A percentile compares a stretch with the other conserved stretches of the same genome.
Evolutionary conservation across 2,888 invertebrate species (phyloP).

Genomic region (Agriopis aurantiaria): DNA sequence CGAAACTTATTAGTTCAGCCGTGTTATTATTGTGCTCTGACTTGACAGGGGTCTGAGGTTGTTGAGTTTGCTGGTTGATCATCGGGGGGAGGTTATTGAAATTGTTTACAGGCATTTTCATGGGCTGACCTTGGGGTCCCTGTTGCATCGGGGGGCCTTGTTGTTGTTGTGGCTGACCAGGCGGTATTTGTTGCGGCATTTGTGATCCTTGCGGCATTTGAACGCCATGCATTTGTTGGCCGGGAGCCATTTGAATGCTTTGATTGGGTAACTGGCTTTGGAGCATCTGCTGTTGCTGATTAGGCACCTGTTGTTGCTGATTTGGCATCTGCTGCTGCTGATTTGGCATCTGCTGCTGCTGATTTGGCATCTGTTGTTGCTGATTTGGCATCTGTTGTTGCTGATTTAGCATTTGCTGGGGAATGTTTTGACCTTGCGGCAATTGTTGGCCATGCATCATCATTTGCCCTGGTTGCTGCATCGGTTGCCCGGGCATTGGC

Average conservation of each 20-base stretch:
- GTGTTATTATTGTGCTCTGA: slow-evolving; percentile 85
- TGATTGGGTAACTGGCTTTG: slow-evolving; percentile 48
- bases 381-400: slow-evolving; percentile 50
- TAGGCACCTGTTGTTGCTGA: slow-evolving; percentile 54
- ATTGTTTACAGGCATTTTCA: slow-evolving; percentile 46
- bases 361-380: slow-evolving; percentile 59
- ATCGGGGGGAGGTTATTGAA: slow-evolving; percentile 36
- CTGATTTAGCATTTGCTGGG: slow-evolving; percentile 52
- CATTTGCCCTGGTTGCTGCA: slow-evolving; percentile 47
- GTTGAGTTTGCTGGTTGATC: slow-evolving; percentile 50
- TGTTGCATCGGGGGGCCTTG: slow-evolving; percentile 54
- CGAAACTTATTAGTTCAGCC: slow-evolving; percentile 93
- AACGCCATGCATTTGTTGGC: slow-evolving; percentile 47
- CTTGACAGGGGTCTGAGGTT: slow-evolving; percentile 68
- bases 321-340: slow-evolving; percentile 53
- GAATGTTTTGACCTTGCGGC: slow-evolving; percentile 56
- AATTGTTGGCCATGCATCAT: slow-evolving; percentile 61
- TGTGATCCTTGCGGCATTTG: slow-evolving; percentile 42
- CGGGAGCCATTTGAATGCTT: slow-evolving; percentile 30
- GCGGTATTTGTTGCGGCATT: slow-evolving; percentile 43
- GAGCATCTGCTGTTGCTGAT: slow-evolving; percentile 52
- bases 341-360: slow-evolving; percentile 53
- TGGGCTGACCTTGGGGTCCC: slow-evolving; percentile 50
- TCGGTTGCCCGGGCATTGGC: slow-evolving; percentile 61
- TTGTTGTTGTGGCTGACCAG: slow-evolving; percentile 39